A percentile compares a stretch with the other conserved stretches of the same genome.
Conservation (phyloP, 2,888 invertebrate genomes). For the Tromatobia lineatoria region DNA sequence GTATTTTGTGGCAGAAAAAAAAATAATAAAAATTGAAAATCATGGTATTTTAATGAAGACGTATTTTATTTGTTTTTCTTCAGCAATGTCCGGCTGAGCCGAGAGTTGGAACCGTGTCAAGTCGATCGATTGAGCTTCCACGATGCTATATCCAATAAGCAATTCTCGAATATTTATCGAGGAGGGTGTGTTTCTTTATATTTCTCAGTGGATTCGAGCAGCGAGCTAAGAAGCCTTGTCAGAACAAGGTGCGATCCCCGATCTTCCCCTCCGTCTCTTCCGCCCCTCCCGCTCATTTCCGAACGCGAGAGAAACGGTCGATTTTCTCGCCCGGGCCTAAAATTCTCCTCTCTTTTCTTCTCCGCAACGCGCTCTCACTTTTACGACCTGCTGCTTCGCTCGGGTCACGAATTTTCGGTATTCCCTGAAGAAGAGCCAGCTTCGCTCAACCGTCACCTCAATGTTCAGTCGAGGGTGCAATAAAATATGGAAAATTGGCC, state of each 20-base stretch:
- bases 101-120: background rate
- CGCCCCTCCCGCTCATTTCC: constrained; percentile 1
- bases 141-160: constrained; percentile 14
- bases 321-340: constrained; percentile 48
- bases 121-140: constrained; percentile 7
- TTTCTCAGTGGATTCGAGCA: background rate
- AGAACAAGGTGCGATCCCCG: background rate
- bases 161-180: constrained; percentile 24
- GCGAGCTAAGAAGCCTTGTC: background rate
- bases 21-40: no score
- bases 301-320: constrained; percentile 39
- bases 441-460: background rate
- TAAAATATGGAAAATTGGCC: constrained; percentile 54
- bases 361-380: constrained; percentile 70
- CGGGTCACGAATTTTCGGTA: constrained; percentile 57
- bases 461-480: constrained; percentile 19
- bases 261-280: background rate
- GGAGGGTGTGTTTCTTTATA: constrained; percentile 21
- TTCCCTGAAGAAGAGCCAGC: constrained; percentile 44
- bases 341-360: background rate
- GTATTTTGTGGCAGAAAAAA: no score
- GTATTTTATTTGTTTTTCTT: background rate
- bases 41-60: background rate
- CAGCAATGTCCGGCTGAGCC: background rate
- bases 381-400: constrained; percentile 64